These are phyloP conservation scores for Tetragonisca angustula DNA, from an alignment of 2,888 invertebrate genomes.

Conservation along the genomic window DNA sequence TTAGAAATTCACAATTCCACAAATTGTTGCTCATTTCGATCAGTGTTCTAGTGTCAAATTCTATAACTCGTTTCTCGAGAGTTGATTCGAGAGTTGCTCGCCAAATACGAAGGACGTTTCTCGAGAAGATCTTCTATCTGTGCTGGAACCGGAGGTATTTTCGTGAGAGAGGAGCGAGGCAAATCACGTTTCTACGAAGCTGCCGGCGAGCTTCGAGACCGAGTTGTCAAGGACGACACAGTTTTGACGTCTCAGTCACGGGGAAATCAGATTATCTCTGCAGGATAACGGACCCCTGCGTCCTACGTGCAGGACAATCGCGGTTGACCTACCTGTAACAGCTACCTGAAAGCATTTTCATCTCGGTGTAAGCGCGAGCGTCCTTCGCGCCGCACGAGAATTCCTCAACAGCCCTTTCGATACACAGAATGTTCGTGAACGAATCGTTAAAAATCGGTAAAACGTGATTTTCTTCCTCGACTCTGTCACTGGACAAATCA, in stretches of 20 bases:
- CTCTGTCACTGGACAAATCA: not conserved
- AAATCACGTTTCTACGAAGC: conserved; percentile 44
- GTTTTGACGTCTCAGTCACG: conserved; percentile 82
- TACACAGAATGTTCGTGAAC: conserved; percentile 11
- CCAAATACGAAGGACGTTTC: not conserved
- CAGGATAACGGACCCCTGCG: conserved; percentile 75
- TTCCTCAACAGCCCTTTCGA: conserved; percentile 14
- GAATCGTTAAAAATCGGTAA: conserved; percentile 21
- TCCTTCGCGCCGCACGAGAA: conserved; percentile 31
- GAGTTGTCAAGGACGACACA: conserved; percentile 73
- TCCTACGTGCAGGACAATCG: conserved; percentile 46
- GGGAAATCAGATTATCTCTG: conserved; percentile 81
- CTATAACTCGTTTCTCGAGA: not conserved
- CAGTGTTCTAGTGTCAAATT: not conserved
- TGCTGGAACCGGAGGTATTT: conserved; percentile 16
- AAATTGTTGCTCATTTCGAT: too few species aligned
- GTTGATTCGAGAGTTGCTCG: not conserved
- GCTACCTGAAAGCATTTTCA: conserved; percentile 67
- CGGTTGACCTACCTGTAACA: conserved; percentile 55
- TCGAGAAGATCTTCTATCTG: not conserved
- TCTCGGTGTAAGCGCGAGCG: conserved; percentile 13
- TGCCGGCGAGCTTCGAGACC: conserved; percentile 15
- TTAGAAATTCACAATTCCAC: too few species aligned
- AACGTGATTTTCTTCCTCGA: not conserved
- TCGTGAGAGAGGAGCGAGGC: not conserved